Evolutionary conservation across 2,888 invertebrate genomes (phyloP).

Genomic region (Luffia ferchaultella): DNA sequence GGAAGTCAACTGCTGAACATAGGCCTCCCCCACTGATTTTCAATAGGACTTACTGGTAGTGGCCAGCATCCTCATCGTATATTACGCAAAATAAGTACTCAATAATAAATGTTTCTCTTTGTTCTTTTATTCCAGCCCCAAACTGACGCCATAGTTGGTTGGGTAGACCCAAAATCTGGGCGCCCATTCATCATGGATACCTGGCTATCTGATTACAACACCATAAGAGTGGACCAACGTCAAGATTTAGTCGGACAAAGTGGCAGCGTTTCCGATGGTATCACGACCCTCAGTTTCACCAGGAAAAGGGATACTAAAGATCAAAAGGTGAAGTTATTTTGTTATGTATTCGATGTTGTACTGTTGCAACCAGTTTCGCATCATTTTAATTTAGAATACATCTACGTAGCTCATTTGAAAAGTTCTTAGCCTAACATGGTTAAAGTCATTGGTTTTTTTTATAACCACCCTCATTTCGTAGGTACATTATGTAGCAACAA

Average conservation of each 20-base stretch:
- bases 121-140: slow-evolving; percentile 67
- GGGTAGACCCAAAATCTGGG: slow-evolving; percentile 81
- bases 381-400: neutral
- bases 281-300: slow-evolving; percentile 80
- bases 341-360: too few species aligned
- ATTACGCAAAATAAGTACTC: too few species aligned
- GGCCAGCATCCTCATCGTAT: too few species aligned
- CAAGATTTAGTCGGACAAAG: slow-evolving; percentile 78
- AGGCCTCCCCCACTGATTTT: too few species aligned
- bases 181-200: slow-evolving; percentile 89
- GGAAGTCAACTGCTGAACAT: too few species aligned
- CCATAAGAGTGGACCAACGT: slow-evolving; percentile 74
- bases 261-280: slow-evolving; percentile 77
- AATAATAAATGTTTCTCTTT: neutral
- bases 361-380: too few species aligned
- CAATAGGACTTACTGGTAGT: too few species aligned
- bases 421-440: too few species aligned
- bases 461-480: too few species aligned
- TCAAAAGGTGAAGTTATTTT: slow-evolving; percentile 31
- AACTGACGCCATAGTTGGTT: slow-evolving; percentile 88
- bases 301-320: slow-evolving; percentile 82
- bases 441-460: too few species aligned
- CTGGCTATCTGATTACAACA: slow-evolving; percentile 81
- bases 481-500: too few species aligned
- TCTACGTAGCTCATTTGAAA: too few species aligned